Evolutionary conservation across 1,140 invertebrate species (phyloP), one percentile per base, ranked within the genome.

Genomic region (Euwallacea fornicatus): DNA sequence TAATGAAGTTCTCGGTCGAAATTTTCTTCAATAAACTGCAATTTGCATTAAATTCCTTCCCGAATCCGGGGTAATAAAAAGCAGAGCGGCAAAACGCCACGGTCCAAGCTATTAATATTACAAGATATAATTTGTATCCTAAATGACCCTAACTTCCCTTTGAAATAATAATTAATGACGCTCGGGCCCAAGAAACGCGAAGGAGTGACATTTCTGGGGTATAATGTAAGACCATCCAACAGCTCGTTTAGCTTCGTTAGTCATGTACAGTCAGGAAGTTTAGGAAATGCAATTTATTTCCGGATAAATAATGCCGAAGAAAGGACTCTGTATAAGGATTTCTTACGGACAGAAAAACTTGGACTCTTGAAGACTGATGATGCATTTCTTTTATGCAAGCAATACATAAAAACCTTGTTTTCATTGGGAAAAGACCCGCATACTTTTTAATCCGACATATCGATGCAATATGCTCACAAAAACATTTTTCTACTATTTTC

Each of bases 101-200:
- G 54, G 54, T 56, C 54, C 54, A 50, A 2, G 63, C 63, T 66
- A 66, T 66, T 66, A 66, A 66, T 66, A 66, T 66, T 66, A 66
- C 65, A 66, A 66, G 65, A 66, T 66, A 66, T 66, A 66, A 66
- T 66, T 66, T 66, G 65, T 66, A 58, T 58, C 65, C 65, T 66
- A 66, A 66, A 66, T 66, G 53, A 66, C 65, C 65, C 50, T n/a
- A 66, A 66, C 65, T 58, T 58, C 42, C 65, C 54, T 66, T 66
- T 56, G 65, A 66, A 58, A 66, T 66, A 66, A 66, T 66, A 66
- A 66, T 66, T 66, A 66, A 66, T 66, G 53, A 66, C 46, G 21
- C 58, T 66, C 7, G 41, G 65, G 65, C 33, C 65, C 65, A 66
- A 66, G 65, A 66, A 66, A 66, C 65, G 65, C 54, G 53, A 66